phyloP scores from a whole-genome alignment of 2,888 invertebrate species.

The Prosopocoilus inquinatus region DNA sequence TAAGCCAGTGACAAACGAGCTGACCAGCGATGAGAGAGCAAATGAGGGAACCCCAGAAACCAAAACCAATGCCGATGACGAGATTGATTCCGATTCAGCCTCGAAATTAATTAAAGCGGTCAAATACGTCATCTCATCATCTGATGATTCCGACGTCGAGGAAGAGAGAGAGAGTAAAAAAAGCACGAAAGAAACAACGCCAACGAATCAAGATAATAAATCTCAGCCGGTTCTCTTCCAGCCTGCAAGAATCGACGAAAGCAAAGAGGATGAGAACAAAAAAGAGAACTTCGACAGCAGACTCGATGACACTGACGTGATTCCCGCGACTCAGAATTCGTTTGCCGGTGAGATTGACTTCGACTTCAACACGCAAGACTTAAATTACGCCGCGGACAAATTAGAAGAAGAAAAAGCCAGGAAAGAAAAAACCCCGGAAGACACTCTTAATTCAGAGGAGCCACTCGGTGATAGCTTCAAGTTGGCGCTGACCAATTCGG shows the following conservation, averaged over 20 bases:
- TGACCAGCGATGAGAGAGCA: no score
- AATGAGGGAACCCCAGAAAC: no score
- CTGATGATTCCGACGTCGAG: constrained; percentile 30
- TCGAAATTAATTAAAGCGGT: background rate
- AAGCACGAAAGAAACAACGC: background rate
- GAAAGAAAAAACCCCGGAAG: background rate
- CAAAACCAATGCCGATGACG: background rate
- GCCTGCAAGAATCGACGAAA: background rate
- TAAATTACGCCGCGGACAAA: background rate
- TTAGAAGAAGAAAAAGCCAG: background rate
- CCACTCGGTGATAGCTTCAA: constrained; percentile 4
- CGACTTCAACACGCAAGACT: background rate
- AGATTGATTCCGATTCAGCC: background rate
- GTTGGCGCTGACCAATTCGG: constrained; percentile 5
- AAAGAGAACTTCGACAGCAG: background rate
- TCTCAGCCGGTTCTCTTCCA: background rate
- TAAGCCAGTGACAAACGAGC: no score
- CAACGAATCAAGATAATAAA: background rate
- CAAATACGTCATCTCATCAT: background rate
- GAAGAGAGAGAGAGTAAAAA: no score
- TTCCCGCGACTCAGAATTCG: constrained; percentile 9
- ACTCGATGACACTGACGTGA: constrained; percentile 13
- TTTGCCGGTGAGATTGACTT: background rate
- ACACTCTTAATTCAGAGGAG: background rate
- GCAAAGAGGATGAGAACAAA: background rate